Evolutionary conservation across 1,140 invertebrate genomes (phyloP).

Genomic region (Drosophila nikananu): DNA sequence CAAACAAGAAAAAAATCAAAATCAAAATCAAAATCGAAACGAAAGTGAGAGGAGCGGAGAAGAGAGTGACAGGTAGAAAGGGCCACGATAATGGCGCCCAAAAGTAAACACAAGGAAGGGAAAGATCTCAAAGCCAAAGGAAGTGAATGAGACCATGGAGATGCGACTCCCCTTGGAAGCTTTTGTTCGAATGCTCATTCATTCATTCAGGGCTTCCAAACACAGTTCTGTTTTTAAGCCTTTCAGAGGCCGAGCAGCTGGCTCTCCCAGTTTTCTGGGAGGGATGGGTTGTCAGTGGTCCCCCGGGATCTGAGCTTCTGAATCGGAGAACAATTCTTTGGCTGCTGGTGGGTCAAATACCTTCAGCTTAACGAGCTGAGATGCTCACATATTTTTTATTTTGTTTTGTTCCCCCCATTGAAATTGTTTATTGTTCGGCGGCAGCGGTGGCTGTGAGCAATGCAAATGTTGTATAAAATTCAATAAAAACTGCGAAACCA

Average conservation of each 20-base stretch:
- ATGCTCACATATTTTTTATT: conserved; percentile 34
- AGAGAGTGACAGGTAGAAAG: conserved; percentile 39
- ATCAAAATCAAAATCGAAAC: conserved; percentile 30
- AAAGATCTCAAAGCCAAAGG: neutral
- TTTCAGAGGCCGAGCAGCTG: neutral
- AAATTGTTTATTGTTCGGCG: conserved; percentile 65
- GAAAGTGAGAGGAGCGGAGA: conserved; percentile 49
- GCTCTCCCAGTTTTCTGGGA: neutral
- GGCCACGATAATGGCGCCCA: conserved; percentile 16
- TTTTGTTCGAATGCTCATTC: conserved; percentile 9
- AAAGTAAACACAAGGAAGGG: neutral
- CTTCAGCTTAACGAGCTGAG: conserved; percentile 52
- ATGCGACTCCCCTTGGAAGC: neutral
- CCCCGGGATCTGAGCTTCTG: neutral
- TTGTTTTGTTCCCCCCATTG: conserved; percentile 68
- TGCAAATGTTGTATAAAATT: conserved; percentile 77
- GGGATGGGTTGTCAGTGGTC: conserved; percentile 2
- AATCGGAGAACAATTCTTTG: conserved; percentile 31
- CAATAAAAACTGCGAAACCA: conserved; percentile 76
- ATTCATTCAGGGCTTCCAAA: neutral
- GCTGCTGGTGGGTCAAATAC: conserved; percentile 65
- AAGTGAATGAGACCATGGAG: conserved; percentile 1
- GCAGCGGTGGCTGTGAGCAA: conserved; percentile 21
- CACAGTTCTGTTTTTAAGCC: neutral
- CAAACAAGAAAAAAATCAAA: neutral